Evolutionary conservation across 2,888 invertebrate species (phyloP).

Genomic region (Autographa gamma): DNA sequence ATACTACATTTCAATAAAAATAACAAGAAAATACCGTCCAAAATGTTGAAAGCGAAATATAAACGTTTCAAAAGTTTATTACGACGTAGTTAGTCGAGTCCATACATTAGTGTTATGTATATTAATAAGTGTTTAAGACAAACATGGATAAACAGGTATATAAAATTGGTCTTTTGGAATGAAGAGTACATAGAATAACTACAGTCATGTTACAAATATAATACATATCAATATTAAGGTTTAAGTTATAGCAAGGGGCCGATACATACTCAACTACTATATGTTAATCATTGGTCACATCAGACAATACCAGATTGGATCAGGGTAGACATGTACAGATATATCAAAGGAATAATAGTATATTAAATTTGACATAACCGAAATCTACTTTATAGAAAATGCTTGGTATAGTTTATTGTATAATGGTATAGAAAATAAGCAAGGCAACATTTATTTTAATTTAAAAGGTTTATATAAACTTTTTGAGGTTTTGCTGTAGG

Average conservation of each 20-base stretch:
- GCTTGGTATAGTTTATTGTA: slow-evolving; percentile 7
- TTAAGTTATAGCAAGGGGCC: slow-evolving; percentile 24
- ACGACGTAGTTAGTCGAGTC: slow-evolving; percentile 22
- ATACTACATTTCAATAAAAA: slow-evolving; percentile 16
- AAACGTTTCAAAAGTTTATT: slow-evolving; percentile 41
- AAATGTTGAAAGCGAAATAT: slow-evolving; percentile 37
- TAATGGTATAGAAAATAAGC: slow-evolving; percentile 13
- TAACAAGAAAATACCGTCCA: slow-evolving; percentile 21
- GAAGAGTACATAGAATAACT: slow-evolving; percentile 44
- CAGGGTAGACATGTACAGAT: neutral
- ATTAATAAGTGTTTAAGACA: slow-evolving; percentile 42
- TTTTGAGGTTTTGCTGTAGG: slow-evolving; percentile 2
- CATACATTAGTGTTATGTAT: slow-evolving; percentile 25
- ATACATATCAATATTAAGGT: slow-evolving; percentile 25
- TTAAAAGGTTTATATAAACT: slow-evolving; percentile 2
- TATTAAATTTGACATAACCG: neutral
- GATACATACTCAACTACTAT: slow-evolving; percentile 38
- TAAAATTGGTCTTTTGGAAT: slow-evolving; percentile 61
- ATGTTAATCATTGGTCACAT: slow-evolving; percentile 50
- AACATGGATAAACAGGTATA: slow-evolving; percentile 52
- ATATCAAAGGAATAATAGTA: slow-evolving; percentile 13
- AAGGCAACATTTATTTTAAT: neutral
- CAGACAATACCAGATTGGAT: slow-evolving; percentile 20
- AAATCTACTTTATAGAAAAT: slow-evolving; percentile 3
- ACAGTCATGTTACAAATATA: slow-evolving; percentile 47